Percentiles rank a stretch among this genome's conserved stretches.
These are phyloP conservation scores for Mimas tiliae DNA, from an alignment of 2,888 invertebrate genomes.

Conservation along the genomic window DNA sequence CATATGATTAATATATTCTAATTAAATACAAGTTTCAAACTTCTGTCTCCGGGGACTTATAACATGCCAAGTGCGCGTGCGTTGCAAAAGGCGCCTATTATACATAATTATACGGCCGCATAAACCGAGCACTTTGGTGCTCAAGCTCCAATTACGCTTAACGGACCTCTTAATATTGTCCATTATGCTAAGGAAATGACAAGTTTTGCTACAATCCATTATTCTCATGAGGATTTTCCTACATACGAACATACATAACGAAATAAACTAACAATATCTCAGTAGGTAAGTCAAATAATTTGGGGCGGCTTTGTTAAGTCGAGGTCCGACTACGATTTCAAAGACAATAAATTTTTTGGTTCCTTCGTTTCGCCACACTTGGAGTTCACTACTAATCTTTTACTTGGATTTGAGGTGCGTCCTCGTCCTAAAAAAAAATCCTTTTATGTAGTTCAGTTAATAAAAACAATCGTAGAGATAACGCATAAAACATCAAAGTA, in stretches of 20 bases:
- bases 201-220: slow-evolving; percentile 73
- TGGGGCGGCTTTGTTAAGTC: no score
- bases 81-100: slow-evolving; percentile 80
- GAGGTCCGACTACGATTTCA: no score
- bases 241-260: slow-evolving; percentile 33
- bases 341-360: no score
- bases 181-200: slow-evolving; percentile 78
- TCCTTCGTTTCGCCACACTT: no score
- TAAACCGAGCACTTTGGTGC: slow-evolving; percentile 76
- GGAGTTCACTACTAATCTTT: no score
- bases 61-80: slow-evolving; percentile 72
- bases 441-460: no score
- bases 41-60: slow-evolving; percentile 67
- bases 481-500: no score
- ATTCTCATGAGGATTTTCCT: slow-evolving; percentile 58
- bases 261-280: slow-evolving; percentile 28
- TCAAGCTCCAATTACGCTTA: slow-evolving; percentile 76
- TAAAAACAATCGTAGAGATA: no score
- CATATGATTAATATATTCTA: slow-evolving; percentile 48
- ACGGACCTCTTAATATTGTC: slow-evolving; percentile 78
- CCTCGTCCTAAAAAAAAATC: no score
- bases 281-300: background rate
- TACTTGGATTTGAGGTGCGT: no score
- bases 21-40: slow-evolving; percentile 68
- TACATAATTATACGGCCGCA: slow-evolving; percentile 78